Evolutionary conservation across 1,140 invertebrate genomes (phyloP), one percentile per base, ranked within the genome.

Genomic region (Phymorhynchus buccinoides): DNA sequence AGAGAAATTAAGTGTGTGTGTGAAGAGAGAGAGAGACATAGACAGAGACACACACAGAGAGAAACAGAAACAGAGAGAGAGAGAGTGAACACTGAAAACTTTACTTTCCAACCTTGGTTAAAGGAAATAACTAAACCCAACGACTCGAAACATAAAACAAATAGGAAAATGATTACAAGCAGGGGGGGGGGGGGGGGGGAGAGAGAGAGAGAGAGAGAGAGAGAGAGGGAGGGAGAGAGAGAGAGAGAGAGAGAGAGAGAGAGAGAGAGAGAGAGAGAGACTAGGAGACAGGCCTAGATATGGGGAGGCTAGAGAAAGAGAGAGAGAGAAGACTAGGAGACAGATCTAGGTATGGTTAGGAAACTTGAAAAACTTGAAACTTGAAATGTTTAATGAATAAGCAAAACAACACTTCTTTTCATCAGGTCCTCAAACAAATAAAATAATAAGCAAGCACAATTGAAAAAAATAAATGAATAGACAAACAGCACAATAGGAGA

Each of bases 21-120:
- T 4, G 9, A 12, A 66, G 35, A 16, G 37, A n/a, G 32, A 37
- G 37, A 37, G 32, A 66, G 14, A 39, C 30, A 22, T 6, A 37
- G 32, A 32, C 0, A 81, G 52, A 39, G 22, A 39, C 12, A 62
- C 0, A 66, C 48, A 37, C 14, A 41, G 30, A 39, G 42, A 75
- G 14, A 30, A 16, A 77, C n/a, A 30, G 37, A 73, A 12, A 42
- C 68, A n/a, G 80, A 75, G 82, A 73, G 71, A 44, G 82, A 84
- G 71, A 44, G 68, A 32, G 73, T 1, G 78, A 12, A 30, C 3
- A 62, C n/a, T 6, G 14, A 18, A 27, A 18, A 27, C 37, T 81
- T 39, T 27, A 42, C 3, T 3, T 32, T 35, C 1, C 41, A 78
- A 1, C 32, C 27, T 44, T 80, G 42, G 27, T 44, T 42, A 3